phyloP scores from a whole-genome alignment of 2,797 vertebrate species.

The Thalassophryne amazonica region DNA sequence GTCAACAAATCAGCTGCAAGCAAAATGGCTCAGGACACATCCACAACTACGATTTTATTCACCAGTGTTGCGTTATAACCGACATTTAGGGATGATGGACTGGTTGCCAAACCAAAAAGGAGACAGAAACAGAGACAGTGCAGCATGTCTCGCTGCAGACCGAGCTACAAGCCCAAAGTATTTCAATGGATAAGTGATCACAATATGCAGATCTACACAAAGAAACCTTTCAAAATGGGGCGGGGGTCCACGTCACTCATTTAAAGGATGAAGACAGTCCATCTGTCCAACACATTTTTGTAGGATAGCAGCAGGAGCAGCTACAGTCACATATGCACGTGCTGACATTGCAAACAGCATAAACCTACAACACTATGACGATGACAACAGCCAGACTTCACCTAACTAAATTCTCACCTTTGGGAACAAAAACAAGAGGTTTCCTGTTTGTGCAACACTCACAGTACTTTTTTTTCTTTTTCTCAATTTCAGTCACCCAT shows the following conservation, averaged over 20 bases:
- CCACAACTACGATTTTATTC: conserved; percentile 48
- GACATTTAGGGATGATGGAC: conserved; percentile 27
- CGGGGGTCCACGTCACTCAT: conserved; percentile 45
- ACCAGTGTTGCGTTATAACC: conserved; percentile 53
- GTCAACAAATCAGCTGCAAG: conserved; percentile 68
- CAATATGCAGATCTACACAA: background rate
- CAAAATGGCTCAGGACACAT: conserved; percentile 59
- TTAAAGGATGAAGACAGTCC: conserved; percentile 26
- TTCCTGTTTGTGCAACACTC: conserved; percentile 3
- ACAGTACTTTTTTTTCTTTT: background rate
- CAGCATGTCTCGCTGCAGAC: conserved; percentile 4
- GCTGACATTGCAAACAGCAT: conserved; percentile 28
- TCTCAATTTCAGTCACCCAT: conserved; percentile 18
- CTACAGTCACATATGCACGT: conserved; percentile 25
- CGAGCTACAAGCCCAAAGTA: background rate
- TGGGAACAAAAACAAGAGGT: conserved; percentile 11
- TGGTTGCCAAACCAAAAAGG: background rate
- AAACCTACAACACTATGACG: conserved; percentile 26
- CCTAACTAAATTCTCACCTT: conserved; percentile 12
- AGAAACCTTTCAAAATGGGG: conserved; percentile 28
- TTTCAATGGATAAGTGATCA: conserved; percentile 12
- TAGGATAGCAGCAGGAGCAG: conserved; percentile 18
- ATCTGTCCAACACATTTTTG: conserved; percentile 52
- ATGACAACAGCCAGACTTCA: conserved; percentile 13
- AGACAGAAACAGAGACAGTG: background rate